Conservation (phyloP, 2,888 invertebrate genomes). For the Acleris emargana region DNA sequence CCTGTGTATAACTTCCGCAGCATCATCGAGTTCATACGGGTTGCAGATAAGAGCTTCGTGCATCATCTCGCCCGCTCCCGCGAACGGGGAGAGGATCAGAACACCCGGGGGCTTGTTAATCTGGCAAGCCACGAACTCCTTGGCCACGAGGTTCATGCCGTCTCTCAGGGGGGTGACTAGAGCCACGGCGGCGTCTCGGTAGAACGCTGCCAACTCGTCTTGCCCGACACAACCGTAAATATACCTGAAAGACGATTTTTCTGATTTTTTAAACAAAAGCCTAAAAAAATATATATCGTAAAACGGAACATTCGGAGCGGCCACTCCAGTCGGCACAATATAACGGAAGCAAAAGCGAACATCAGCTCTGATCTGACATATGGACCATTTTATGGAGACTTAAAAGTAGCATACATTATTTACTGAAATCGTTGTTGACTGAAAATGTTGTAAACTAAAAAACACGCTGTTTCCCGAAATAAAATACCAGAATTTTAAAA, state of each 20-base stretch:
- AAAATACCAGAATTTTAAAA: no score
- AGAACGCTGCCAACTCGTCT: constrained; percentile 93
- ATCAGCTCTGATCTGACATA: no score
- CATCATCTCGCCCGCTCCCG: constrained; percentile 97
- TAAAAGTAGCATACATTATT: no score
- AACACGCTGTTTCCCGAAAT: no score
- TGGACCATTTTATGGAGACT: no score
- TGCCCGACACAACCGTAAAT: constrained; percentile 95
- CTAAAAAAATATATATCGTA: no score
- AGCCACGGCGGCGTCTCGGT: constrained; percentile 93
- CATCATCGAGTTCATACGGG: constrained; percentile 94
- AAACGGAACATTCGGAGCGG: no score
- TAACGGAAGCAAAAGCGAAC: no score
- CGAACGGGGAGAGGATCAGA: constrained; percentile 94
- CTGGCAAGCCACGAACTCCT: constrained; percentile 96
- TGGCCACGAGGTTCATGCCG: constrained; percentile 96
- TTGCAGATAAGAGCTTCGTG: constrained; percentile 95
- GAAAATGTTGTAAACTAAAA: no score
- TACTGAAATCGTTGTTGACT: no score
- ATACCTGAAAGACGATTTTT: constrained; percentile 73
- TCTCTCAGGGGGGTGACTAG: constrained; percentile 94
- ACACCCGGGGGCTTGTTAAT: constrained; percentile 94
- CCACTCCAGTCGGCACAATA: no score
- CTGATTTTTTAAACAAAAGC: not conserved
- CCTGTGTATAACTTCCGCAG: constrained; percentile 93